Percentiles rank a stretch among this genome's conserved stretches.
These are phyloP conservation scores for Enteromius radiatus DNA, from an alignment of 2,797 vertebrate species.

Conservation along the genomic window DNA sequence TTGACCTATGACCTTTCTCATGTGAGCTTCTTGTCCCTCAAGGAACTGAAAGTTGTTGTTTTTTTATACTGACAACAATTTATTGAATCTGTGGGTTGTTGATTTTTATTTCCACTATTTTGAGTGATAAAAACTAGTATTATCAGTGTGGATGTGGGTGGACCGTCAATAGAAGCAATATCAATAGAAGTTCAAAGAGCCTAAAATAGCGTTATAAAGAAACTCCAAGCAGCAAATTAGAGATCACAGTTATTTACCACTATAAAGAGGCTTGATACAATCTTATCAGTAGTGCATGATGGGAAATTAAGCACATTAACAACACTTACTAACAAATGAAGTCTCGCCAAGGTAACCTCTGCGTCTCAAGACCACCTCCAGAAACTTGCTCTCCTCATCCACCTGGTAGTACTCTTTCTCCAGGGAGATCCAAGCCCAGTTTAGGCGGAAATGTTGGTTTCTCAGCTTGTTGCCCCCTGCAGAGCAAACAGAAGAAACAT, in stretches of 20 bases:
- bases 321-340: slow-evolving; percentile 91
- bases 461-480: slow-evolving; percentile 91
- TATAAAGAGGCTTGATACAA: neutral
- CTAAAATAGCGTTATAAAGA: neutral
- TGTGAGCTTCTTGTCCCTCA: neutral
- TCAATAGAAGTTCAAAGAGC: slow-evolving; percentile 5
- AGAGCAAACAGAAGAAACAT: slow-evolving; percentile 51
- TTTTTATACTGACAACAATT: neutral
- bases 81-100: neutral
- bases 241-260: slow-evolving; percentile 2
- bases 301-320: neutral
- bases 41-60: neutral
- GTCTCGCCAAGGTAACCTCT: slow-evolving; percentile 95
- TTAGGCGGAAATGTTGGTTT: slow-evolving; percentile 89
- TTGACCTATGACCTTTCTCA: neutral
- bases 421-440: slow-evolving; percentile 96
- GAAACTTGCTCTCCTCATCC: slow-evolving; percentile 88
- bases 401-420: slow-evolving; percentile 89
- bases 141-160: slow-evolving; percentile 10
- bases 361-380: slow-evolving; percentile 88
- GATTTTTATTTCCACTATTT: neutral
- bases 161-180: slow-evolving; percentile 8
- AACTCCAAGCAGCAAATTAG: neutral
- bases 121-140: neutral
- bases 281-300: neutral